Percentiles rank a stretch among this genome's conserved stretches.
These are phyloP conservation scores for Sebastes reedi DNA, from an alignment of 2,797 vertebrate species.

Conservation along the genomic window DNA sequence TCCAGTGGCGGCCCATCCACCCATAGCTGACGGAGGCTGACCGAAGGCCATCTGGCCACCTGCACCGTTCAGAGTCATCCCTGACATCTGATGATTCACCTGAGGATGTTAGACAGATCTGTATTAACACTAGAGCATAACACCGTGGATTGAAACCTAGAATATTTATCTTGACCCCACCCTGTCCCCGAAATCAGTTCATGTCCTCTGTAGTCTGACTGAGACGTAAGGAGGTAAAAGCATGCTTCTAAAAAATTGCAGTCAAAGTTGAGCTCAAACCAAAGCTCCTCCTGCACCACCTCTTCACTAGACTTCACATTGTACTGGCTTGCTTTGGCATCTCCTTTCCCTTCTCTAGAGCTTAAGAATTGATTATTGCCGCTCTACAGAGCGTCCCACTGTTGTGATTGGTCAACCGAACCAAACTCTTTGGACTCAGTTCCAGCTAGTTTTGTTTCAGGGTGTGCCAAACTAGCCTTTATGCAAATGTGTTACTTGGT, in stretches of 20 bases:
- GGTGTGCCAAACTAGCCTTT: too few relatives aligned
- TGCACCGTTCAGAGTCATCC: slow-evolving; percentile 86
- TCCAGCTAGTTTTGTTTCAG: too few relatives aligned
- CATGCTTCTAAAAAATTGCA: neutral
- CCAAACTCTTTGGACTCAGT: too few relatives aligned
- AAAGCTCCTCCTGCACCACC: neutral
- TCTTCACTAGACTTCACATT: neutral
- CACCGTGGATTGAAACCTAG: neutral
- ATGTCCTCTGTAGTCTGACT: neutral
- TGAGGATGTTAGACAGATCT: slow-evolving; percentile 35
- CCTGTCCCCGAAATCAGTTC: neutral
- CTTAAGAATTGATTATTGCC: neutral
- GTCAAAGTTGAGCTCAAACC: neutral
- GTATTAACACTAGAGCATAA: neutral
- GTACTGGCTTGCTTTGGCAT: neutral
- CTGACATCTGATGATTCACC: slow-evolving; percentile 97
- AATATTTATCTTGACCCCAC: neutral
- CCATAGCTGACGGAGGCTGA: slow-evolving; percentile 86
- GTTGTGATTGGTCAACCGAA: too few relatives aligned
- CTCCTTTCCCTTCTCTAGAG: neutral
- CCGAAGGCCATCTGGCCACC: slow-evolving; percentile 83
- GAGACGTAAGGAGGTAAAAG: neutral
- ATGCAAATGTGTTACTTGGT: too few relatives aligned
- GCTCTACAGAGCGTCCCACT: neutral
- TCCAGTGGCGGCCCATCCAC: slow-evolving; percentile 87